Evolutionary conservation across 2,888 invertebrate genomes (phyloP).

Genomic region (Mantis religiosa): DNA sequence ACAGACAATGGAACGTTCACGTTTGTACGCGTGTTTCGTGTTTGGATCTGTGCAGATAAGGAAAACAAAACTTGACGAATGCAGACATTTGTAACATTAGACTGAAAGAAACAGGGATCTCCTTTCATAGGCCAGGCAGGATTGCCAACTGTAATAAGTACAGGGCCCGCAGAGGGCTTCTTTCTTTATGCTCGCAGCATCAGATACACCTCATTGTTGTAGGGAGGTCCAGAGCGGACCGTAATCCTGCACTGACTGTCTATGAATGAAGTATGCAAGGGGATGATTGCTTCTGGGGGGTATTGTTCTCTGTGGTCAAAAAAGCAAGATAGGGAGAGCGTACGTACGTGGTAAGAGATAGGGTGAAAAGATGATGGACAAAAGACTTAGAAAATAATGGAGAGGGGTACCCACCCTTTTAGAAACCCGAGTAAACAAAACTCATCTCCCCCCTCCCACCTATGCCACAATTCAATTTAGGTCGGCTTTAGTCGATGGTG

Average conservation of each 20-base stretch:
- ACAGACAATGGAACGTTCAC: not conserved
- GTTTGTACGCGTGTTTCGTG: not conserved
- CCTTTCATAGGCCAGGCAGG: not conserved
- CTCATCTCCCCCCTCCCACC: not conserved
- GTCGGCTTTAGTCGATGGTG: slow-evolving; percentile 6
- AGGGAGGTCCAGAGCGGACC: not conserved
- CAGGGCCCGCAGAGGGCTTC: slow-evolving; percentile 1
- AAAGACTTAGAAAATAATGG: slow-evolving; percentile 19
- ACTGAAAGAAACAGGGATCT: not conserved
- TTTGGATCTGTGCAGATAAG: not conserved
- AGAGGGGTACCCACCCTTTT: not conserved
- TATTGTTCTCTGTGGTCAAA: slow-evolving; percentile 15
- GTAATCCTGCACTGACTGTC: slow-evolving; percentile 9
- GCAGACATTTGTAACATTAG: not conserved
- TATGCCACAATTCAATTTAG: slow-evolving; percentile 13
- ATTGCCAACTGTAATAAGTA: slow-evolving; percentile 8
- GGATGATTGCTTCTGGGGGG: slow-evolving; percentile 14
- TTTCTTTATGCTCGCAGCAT: not conserved
- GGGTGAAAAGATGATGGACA: slow-evolving; percentile 18
- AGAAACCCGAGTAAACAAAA: slow-evolving; percentile 14
- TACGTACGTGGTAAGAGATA: not conserved
- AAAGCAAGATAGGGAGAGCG: not conserved
- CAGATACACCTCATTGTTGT: slow-evolving; percentile 9
- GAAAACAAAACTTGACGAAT: not conserved
- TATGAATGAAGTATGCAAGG: slow-evolving; percentile 15